Conservation (phyloP, 2,113 vertebrate genomes). For the Gobio gobio region DNA sequence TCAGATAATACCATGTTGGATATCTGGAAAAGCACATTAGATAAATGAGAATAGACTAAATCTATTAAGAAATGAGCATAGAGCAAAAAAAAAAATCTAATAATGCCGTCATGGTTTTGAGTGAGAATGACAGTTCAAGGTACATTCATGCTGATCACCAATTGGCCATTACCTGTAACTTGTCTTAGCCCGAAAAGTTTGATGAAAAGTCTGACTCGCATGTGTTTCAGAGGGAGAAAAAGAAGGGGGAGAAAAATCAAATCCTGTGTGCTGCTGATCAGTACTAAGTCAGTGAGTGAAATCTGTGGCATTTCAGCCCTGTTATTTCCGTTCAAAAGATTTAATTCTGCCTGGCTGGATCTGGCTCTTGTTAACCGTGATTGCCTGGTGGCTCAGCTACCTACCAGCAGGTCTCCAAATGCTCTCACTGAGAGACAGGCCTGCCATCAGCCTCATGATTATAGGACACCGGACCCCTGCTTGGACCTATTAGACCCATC, state of each 20-base stretch:
- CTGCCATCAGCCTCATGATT: conserved; percentile 52
- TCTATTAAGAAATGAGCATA: conserved; percentile 38
- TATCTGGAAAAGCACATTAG: neutral
- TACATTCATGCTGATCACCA: conserved; percentile 51
- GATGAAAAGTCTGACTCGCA: conserved; percentile 57
- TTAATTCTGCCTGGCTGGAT: conserved; percentile 38
- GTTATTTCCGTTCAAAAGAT: conserved; percentile 63
- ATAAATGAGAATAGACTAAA: neutral
- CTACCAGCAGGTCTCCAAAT: conserved; percentile 46
- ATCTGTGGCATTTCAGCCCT: conserved; percentile 55
- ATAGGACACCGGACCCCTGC: conserved; percentile 47
- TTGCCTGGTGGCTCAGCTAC: conserved; percentile 23
- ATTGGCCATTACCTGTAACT: conserved; percentile 57
- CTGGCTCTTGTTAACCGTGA: conserved; percentile 29
- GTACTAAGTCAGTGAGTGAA: conserved; percentile 54
- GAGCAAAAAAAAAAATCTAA: conserved; percentile 39
- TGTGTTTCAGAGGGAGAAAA: conserved; percentile 3
- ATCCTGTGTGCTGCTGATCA: conserved; percentile 36
- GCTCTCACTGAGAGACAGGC: conserved; percentile 50
- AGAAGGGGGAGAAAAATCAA: neutral
- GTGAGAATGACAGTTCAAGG: conserved; percentile 11
- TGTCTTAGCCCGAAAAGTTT: conserved; percentile 54
- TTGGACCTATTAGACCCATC: conserved; percentile 27
- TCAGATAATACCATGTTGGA: neutral
- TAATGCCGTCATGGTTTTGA: conserved; percentile 42